Percentiles rank a stretch among this genome's conserved stretches.
Evolutionary conservation across 2,888 invertebrate genomes (phyloP).

Genomic region (Trachelus stipa): DNA sequence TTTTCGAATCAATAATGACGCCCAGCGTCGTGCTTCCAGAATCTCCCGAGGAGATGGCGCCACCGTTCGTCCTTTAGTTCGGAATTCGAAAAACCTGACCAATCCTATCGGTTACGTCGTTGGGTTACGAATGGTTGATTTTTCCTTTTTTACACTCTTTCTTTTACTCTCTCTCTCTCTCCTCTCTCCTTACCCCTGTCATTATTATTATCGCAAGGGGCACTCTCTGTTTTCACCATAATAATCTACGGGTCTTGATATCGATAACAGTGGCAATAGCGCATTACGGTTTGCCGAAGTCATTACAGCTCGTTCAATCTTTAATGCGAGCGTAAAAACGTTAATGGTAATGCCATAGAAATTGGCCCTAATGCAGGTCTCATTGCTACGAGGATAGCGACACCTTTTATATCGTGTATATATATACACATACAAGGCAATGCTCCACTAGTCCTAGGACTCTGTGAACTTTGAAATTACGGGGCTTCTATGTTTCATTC

Average conservation of each 20-base stretch:
- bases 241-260: not conserved
- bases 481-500: not conserved
- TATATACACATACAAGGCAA: not conserved
- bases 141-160: not conserved
- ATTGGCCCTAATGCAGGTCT: slow-evolving; percentile 23
- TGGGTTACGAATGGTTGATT: not conserved
- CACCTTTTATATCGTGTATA: not conserved
- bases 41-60: slow-evolving; percentile 32
- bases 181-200: not conserved
- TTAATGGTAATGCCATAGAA: slow-evolving; percentile 21
- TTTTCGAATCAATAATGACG: slow-evolving; percentile 34
- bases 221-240: not conserved
- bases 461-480: not conserved
- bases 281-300: slow-evolving; percentile 6
- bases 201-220: not conserved
- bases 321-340: slow-evolving; percentile 20
- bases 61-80: slow-evolving; percentile 15
- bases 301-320: slow-evolving; percentile 9
- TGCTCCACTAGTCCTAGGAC: not conserved
- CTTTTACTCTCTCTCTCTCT: too few relatives aligned
- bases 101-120: not conserved
- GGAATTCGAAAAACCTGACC: not conserved
- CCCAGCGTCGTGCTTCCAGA: slow-evolving; percentile 25
- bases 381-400: not conserved
- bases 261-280: not conserved